Base-by-base conservation (phyloP, 2,797 vertebrate genomes). In the Anguilla obscura region DNA sequence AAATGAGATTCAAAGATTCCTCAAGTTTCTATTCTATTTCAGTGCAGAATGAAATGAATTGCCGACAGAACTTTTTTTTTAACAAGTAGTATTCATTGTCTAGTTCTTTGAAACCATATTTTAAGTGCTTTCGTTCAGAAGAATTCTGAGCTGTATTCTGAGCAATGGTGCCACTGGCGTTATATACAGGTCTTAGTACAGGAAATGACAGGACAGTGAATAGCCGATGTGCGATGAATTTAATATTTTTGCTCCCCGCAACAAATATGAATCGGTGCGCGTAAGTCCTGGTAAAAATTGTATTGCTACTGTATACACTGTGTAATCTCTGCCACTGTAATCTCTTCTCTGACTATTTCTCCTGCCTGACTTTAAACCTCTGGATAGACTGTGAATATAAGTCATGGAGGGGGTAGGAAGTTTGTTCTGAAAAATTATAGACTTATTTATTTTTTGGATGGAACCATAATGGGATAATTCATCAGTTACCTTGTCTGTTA, bases 311-410 rank as follows among this genome's bases (percentile, higher is more conserved):
- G n/a, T 71, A 45, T 79, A 18, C 45, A 45, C 45, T 50, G 7
- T 82, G 50, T n/a, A 82, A 82, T 82, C 21, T 48, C 3, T 82
- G 40, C 18, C 79, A 82, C 45, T 82, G 5, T 80, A 50, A 82
- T 50, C 5, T 24, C 40, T 45, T 48, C 79, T 79, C 4, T 0
- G 8, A 3, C n/a, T n/a, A 21, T 50, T 45, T 82, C 40, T 9
- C 36, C 18, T 24, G 60, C 16, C 18, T 63, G 60, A 63, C 60
- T 24, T 63, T 21, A 69, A 27, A 27, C 24, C 63, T 69, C 10
- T 36, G 9, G 27, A 76, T 14, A 14, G 30, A 76, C 71, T 36
- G 12, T 14, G 14, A 79, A 79, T 79, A 12, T 21, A 79, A 69
- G 18, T 58, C 12, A 58, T 14, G 18, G 56, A 58, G 12, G 3